Conservation (phyloP, 30 jellyfish, hydroid and myxozoan genomes). For the Pseudorhiza aurosa region DNA sequence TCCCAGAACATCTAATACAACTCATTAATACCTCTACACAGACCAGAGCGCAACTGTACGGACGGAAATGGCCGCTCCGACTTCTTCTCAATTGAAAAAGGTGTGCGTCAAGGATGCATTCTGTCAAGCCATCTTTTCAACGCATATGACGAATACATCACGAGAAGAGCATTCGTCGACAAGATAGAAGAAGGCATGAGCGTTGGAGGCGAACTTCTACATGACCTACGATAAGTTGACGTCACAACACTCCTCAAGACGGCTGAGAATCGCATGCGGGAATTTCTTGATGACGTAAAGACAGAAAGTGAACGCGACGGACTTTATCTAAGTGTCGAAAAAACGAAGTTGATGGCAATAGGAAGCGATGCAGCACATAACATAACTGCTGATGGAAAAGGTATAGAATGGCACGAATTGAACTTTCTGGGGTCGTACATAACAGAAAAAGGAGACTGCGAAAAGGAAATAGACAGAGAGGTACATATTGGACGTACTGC, state of each 20-base stretch:
- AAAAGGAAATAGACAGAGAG: too few species aligned
- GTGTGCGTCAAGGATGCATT: conserved; percentile 38
- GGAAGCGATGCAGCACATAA: too few species aligned
- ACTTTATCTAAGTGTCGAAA: not conserved
- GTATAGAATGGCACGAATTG: too few species aligned
- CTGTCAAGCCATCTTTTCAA: conserved; percentile 23
- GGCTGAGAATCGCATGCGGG: too few species aligned
- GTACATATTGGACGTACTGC: too few species aligned
- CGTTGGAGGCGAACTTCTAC: conserved; percentile 8
- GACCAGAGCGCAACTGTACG: conserved; percentile 29
- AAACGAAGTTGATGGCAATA: conserved; percentile 21
- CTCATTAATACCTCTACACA: conserved; percentile 17
- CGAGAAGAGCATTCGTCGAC: conserved; percentile 34
- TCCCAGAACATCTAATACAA: conserved; percentile 35
- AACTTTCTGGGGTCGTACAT: too few species aligned
- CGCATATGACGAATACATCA: conserved; percentile 18
- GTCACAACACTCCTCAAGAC: conserved; percentile 38
- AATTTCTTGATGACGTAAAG: not conserved
- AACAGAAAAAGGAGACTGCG: too few species aligned
- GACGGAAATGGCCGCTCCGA: conserved; percentile 6
- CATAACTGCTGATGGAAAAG: too few species aligned
- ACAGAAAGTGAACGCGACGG: conserved; percentile 15
- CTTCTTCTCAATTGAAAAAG: conserved; percentile 9
- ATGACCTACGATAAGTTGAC: conserved; percentile 21
- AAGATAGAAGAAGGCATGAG: conserved; percentile 16